A percentile compares a stretch with the other conserved stretches of the same genome.
Evolutionary conservation across 1,140 invertebrate genomes (phyloP).

Genomic region (Zaprionus ornatus): DNA sequence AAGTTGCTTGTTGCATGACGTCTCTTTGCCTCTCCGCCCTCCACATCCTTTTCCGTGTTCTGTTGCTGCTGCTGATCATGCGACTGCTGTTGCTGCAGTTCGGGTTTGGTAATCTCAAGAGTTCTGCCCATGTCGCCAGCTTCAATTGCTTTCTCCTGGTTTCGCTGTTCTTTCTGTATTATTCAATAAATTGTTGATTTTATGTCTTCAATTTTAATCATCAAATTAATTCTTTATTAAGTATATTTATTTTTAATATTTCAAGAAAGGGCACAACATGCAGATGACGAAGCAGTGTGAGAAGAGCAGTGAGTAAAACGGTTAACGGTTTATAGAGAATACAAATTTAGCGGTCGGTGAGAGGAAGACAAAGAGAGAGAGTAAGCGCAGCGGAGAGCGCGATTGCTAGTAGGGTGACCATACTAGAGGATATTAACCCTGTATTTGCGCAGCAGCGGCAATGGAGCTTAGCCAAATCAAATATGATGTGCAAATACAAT

Average conservation of each 20-base stretch:
- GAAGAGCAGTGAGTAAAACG: not conserved
- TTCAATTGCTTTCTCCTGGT: constrained; percentile 48
- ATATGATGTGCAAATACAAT: not conserved
- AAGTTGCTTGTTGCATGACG: constrained; percentile 84
- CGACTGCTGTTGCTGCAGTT: constrained; percentile 2
- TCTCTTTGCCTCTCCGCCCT: constrained; percentile 30
- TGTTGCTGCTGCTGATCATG: constrained; percentile 4
- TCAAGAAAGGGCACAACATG: not conserved
- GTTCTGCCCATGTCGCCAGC: constrained; percentile 59
- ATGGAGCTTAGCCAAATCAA: not conserved
- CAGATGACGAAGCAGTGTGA: not conserved
- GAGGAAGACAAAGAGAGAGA: not conserved
- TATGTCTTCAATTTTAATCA: not conserved
- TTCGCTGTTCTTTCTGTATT: constrained; percentile 28
- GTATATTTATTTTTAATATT: not conserved
- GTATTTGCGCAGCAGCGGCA: not conserved
- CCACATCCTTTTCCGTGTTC: constrained; percentile 18
- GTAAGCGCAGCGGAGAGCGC: not conserved
- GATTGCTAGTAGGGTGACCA: not conserved
- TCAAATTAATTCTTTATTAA: not conserved
- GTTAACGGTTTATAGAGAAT: not conserved
- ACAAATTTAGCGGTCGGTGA: not conserved
- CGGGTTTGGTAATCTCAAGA: constrained; percentile 57
- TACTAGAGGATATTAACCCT: not conserved
- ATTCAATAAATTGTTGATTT: constrained; percentile 14